Conservation (phyloP, 2,888 invertebrate genomes). For the Unio pictorum region DNA sequence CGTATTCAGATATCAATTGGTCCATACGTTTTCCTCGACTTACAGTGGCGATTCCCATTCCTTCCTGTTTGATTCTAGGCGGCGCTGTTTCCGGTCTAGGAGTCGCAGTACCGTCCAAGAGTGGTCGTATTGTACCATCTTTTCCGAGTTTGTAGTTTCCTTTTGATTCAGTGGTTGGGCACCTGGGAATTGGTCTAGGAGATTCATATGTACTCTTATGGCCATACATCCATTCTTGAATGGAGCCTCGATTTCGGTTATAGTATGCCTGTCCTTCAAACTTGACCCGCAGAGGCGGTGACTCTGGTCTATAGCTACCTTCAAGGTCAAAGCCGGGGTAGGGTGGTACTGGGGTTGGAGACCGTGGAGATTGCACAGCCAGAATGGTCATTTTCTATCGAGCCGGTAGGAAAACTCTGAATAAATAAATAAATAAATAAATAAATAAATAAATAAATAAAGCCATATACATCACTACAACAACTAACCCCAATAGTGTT, state of each 20-base stretch:
- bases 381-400: too few relatives aligned
- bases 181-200: constrained; percentile 41
- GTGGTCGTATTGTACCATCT: constrained; percentile 41
- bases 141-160: constrained; percentile 47
- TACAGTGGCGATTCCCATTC: constrained; percentile 39
- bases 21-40: constrained; percentile 53
- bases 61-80: constrained; percentile 53
- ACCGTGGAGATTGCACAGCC: constrained; percentile 5
- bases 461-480: too few relatives aligned
- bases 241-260: constrained; percentile 39
- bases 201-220: constrained; percentile 21
- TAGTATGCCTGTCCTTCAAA: constrained; percentile 42
- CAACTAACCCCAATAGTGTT: too few relatives aligned
- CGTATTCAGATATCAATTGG: constrained; percentile 52
- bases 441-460: too few relatives aligned
- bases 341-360: constrained; percentile 28
- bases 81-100: constrained; percentile 54
- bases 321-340: constrained; percentile 43
- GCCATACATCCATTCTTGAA: constrained; percentile 42
- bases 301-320: constrained; percentile 24
- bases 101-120: constrained; percentile 46
- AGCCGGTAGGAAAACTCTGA: too few relatives aligned
- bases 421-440: too few relatives aligned
- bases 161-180: constrained; percentile 44
- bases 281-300: constrained; percentile 44